Evolutionary conservation across 92 coral and sea anemone species (phyloP).

Genomic region (Porites evermanni): DNA sequence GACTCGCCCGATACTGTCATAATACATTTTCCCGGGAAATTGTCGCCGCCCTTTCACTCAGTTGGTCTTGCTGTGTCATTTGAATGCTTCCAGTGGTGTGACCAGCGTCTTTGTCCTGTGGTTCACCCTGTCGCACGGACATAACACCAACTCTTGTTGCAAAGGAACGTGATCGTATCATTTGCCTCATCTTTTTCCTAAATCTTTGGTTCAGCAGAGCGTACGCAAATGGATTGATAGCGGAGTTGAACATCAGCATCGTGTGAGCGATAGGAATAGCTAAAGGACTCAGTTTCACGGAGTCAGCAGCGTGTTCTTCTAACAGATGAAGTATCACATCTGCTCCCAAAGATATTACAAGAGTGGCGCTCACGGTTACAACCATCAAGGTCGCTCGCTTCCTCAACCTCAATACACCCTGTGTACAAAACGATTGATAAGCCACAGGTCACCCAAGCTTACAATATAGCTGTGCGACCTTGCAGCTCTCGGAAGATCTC

Average conservation of each 20-base stretch:
- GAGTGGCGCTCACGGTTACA: background rate
- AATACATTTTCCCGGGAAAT: no score
- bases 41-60: no score
- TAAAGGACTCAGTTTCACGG: background rate
- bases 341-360: background rate
- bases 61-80: no score
- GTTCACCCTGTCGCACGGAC: background rate
- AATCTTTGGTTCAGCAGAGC: background rate
- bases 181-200: background rate
- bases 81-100: no score
- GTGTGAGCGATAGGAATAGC: background rate
- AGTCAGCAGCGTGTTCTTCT: background rate
- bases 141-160: background rate
- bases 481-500: no score
- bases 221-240: slow-evolving; percentile 1
- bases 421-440: background rate
- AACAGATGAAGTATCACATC: background rate
- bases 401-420: background rate
- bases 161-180: background rate
- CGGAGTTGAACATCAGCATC: background rate
- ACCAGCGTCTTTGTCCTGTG: background rate
- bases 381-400: slow-evolving; percentile 3
- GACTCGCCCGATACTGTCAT: no score
- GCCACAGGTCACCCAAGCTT: no score
- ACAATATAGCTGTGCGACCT: no score